Evolutionary conservation across 2,888 invertebrate species (phyloP), one percentile per base, ranked within the genome.

Genomic region (Chloromyia formosa): DNA sequence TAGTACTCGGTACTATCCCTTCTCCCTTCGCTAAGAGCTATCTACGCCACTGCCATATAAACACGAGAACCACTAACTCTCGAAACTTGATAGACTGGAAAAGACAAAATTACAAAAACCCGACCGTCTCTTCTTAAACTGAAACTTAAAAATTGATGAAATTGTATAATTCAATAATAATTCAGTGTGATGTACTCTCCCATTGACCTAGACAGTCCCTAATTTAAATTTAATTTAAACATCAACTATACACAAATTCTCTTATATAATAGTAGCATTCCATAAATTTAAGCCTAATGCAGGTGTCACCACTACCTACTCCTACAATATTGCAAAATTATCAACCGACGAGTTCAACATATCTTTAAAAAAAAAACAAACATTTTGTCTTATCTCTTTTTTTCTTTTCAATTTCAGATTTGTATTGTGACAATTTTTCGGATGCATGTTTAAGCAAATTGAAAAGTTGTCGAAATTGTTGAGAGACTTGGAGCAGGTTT

Each of bases 291-390:
- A 35, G 27, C 7, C 27, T 35, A 35, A 35, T 49, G 49, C 49
- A 12, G 10, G 10, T 49, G 49, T 49, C 49, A 49, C 49, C 49
- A 49, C 27, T 7, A 49, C 49, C 12, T 12, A 49, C 12, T 35
- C 12, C 49, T n/a, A 49, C 49, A 49, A 35, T 49, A 49, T 49
- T 49, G 49, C 49, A 49, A 49, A 49, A 49, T 49, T 49, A 49
- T 49, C 49, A 49, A 49, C 49, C 3, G 16, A n/a, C 49, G 12
- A n/a, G 49, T 49, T 49, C 16, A 35, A n/a, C 49, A 49, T 49
- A 49, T 49, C 49, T 49, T 49, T 49, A 49, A 35, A 35, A 35
- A 35, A 35, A 35, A 35, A 4, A 35, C 27, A 35, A 35, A 35
- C 7, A 35, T 4, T 7, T 35, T 35, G 27, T 35, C 27, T 35